These are phyloP conservation scores for Hypolimnas misippus DNA, from an alignment of 2,888 invertebrate species.

Conservation along the genomic window DNA sequence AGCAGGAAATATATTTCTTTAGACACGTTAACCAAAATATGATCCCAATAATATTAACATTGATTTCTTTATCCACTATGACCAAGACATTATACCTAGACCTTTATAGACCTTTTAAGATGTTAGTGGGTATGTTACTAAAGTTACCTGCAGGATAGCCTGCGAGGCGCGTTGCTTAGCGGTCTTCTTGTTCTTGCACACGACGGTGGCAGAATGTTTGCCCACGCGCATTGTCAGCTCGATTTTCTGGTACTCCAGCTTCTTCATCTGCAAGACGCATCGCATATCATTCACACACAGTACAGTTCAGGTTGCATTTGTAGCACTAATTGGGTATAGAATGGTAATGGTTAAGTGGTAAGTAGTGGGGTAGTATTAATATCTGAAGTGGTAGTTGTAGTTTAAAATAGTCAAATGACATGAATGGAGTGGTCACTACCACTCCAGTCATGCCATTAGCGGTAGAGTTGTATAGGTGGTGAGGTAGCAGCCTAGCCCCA, in stretches of 20 bases:
- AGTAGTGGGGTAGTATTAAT: too few species aligned
- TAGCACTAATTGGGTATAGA: not conserved
- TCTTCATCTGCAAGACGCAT: constrained; percentile 81
- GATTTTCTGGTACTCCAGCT: constrained; percentile 94
- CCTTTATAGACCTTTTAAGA: too few species aligned
- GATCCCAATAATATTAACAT: too few species aligned
- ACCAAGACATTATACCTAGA: not conserved
- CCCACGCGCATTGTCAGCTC: constrained; percentile 98
- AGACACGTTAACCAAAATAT: too few species aligned
- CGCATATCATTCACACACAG: not conserved
- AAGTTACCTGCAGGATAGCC: constrained; percentile 91
- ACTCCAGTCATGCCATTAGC: too few species aligned
- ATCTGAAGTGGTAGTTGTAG: too few species aligned
- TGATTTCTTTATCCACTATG: not conserved
- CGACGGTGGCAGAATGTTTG: constrained; percentile 94
- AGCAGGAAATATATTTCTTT: too few species aligned
- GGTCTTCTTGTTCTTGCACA: constrained; percentile 98
- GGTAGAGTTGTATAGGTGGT: too few species aligned
- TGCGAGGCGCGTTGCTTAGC: constrained; percentile 99
- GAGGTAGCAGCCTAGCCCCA: not conserved
- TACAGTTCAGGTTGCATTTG: constrained; percentile 8
- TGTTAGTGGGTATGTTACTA: not conserved
- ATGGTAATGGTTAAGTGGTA: constrained; percentile 6
- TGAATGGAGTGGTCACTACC: too few species aligned
- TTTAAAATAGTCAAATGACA: too few species aligned